Conservation (phyloP, 2,888 invertebrate genomes). For the Drosophila peninsularis region DNA sequence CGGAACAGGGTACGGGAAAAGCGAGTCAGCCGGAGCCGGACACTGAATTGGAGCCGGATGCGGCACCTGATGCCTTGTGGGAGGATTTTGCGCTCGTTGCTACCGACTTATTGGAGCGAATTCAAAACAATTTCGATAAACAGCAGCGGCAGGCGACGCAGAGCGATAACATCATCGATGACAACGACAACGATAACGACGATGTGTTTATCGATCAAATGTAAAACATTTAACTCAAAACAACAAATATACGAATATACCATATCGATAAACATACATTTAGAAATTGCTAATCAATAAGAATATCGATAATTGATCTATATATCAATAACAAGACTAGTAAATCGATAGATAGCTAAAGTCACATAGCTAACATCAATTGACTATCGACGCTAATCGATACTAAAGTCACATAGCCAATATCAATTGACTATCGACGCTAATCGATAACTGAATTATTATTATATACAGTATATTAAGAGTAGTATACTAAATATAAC, state of each 20-base stretch:
- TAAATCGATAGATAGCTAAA: not conserved
- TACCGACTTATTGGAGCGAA: constrained; percentile 88
- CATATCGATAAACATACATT: constrained; percentile 1
- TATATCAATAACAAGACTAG: too few relatives aligned
- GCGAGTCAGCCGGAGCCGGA: not conserved
- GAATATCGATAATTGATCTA: not conserved
- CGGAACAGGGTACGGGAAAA: constrained; percentile 15
- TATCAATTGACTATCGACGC: too few relatives aligned
- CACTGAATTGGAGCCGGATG: constrained; percentile 27
- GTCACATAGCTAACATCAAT: not conserved
- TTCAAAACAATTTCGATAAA: constrained; percentile 81
- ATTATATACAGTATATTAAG: too few relatives aligned
- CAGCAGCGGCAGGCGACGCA: constrained; percentile 39
- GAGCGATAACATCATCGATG: constrained; percentile 50
- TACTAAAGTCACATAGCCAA: not conserved
- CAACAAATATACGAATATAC: constrained; percentile 21
- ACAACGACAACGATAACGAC: constrained; percentile 55
- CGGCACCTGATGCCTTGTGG: constrained; percentile 85
- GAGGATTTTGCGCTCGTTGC: constrained; percentile 91
- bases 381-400: too few relatives aligned
- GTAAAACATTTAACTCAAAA: constrained; percentile 40
- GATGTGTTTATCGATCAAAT: constrained; percentile 82
- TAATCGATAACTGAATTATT: too few relatives aligned
- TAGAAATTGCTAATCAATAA: not conserved
- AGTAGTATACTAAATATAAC: too few relatives aligned